A percentile compares a stretch with the other conserved stretches of the same genome.
These are phyloP conservation scores for Cyanoderma ruficeps DNA, from an alignment of 2,113 vertebrate species.

Conservation along the genomic window DNA sequence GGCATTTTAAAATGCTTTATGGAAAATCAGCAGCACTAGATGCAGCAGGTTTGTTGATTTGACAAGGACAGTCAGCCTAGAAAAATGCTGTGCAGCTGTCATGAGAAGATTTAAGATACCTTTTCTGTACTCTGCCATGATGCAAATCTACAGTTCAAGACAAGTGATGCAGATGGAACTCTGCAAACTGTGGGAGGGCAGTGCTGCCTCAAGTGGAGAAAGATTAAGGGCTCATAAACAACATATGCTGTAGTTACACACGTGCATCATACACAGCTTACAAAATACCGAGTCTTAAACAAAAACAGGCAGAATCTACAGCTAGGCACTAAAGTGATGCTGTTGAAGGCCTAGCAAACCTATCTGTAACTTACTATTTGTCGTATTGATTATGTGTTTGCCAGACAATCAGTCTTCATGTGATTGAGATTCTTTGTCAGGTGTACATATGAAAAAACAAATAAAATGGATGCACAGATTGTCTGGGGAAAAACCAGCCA, in stretches of 20 bases:
- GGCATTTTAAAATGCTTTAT: background rate
- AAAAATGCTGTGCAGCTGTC: background rate
- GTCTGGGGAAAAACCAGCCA: background rate
- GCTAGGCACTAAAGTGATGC: background rate
- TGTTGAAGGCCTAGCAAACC: background rate
- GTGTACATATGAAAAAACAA: background rate
- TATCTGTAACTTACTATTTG: background rate
- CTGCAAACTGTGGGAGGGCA: background rate
- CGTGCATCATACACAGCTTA: background rate
- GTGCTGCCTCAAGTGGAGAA: background rate
- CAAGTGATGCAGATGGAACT: background rate
- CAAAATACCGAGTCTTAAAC: background rate
- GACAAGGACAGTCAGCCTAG: background rate
- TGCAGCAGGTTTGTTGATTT: background rate
- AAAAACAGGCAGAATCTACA: background rate
- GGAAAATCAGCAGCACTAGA: background rate
- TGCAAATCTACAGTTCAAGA: background rate
- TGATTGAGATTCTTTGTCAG: background rate
- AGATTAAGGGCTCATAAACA: slow-evolving; percentile 18
- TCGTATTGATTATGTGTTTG: background rate
- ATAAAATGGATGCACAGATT: background rate
- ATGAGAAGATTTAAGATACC: background rate
- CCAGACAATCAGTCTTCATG: background rate
- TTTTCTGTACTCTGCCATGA: background rate
- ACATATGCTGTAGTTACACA: background rate